Evolutionary conservation across 2,113 vertebrate genomes (phyloP).

Genomic region (Rhipidura dahli): DNA sequence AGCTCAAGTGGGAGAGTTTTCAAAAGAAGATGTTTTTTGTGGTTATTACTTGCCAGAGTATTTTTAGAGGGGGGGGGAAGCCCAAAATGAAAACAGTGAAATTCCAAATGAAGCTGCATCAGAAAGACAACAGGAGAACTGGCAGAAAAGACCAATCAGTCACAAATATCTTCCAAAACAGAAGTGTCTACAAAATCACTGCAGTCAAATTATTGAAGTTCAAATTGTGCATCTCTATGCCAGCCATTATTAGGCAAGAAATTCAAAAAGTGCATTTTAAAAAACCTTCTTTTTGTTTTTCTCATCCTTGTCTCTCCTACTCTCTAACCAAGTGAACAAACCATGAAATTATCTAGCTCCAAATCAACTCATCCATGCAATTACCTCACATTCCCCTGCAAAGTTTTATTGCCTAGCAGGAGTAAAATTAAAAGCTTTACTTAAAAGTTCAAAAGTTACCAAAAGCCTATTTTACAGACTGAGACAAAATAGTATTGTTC

Average conservation of each 20-base stretch:
- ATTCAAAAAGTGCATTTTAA: background rate
- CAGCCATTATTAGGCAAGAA: background rate
- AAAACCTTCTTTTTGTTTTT: conserved; percentile 2
- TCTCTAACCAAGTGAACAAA: conserved; percentile 42
- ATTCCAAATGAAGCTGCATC: background rate
- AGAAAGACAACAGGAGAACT: background rate
- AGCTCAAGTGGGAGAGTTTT: background rate
- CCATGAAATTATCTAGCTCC: conserved; percentile 58
- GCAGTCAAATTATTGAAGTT: background rate
- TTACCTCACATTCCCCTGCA: background rate
- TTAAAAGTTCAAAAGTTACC: background rate
- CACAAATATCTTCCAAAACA: background rate
- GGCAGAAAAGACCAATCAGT: background rate
- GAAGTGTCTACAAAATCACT: background rate
- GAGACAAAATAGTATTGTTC: background rate
- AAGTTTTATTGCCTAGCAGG: conserved; percentile 30
- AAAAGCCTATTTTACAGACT: background rate
- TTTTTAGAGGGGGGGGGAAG: background rate
- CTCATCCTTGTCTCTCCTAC: background rate
- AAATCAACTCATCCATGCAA: conserved; percentile 55
- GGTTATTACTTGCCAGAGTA: background rate
- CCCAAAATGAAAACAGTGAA: background rate
- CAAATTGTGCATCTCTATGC: background rate
- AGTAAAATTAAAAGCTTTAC: conserved; percentile 39
- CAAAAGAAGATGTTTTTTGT: background rate